Evolutionary conservation across 2,113 vertebrate genomes (phyloP).

Genomic region (Geococcyx californianus): DNA sequence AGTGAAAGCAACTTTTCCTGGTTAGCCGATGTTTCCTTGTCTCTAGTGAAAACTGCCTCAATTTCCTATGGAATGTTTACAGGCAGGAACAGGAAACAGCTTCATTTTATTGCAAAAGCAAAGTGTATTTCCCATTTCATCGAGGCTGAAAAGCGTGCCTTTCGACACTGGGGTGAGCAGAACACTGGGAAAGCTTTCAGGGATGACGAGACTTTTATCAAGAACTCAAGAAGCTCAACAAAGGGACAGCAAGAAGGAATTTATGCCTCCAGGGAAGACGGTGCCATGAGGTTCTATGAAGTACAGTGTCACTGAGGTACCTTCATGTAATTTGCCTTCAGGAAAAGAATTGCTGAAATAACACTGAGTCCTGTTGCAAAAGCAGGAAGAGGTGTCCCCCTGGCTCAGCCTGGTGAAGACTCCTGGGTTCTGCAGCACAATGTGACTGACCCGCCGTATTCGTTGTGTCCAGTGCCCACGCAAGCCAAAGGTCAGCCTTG

Average conservation of each 20-base stretch:
- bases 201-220: not conserved
- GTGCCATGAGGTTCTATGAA: accelerated
- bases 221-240: not conserved
- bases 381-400: not conserved
- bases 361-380: not conserved
- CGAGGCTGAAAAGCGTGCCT: not conserved
- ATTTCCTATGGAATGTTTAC: slow-evolving; percentile 58
- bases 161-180: not conserved
- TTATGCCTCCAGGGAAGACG: not conserved
- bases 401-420: not conserved
- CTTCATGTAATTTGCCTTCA: not conserved
- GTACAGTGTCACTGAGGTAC: not conserved
- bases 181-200: not conserved
- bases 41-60: slow-evolving; percentile 31
- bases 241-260: not conserved
- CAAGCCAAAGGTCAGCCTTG: not conserved
- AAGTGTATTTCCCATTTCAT: slow-evolving; percentile 6
- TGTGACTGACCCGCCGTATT: accelerated
- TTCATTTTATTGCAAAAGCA: not conserved
- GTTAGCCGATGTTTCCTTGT: not conserved
- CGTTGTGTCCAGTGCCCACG: not conserved
- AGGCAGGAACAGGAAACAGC: slow-evolving; percentile 12
- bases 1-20: slow-evolving; percentile 11
- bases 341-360: not conserved
- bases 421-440: not conserved